Evolutionary conservation across 2,797 vertebrate genomes (phyloP).

Genomic region (Gobionotothen gibberifrons): DNA sequence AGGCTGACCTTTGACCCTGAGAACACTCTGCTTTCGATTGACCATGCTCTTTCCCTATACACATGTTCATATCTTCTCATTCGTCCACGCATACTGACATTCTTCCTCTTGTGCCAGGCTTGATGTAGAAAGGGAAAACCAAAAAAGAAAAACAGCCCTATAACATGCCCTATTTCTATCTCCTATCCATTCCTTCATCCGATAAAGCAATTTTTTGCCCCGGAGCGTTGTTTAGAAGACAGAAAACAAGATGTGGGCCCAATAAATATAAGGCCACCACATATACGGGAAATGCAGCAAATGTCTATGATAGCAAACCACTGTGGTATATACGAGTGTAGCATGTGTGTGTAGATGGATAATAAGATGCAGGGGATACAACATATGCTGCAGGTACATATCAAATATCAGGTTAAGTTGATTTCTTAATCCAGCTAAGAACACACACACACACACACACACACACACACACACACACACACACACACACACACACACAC

Average conservation of each 20-base stretch:
- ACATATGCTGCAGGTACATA: conserved; percentile 6
- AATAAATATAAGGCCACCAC: conserved; percentile 64
- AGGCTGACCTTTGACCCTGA: conserved; percentile 88
- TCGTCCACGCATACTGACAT: conserved; percentile 37
- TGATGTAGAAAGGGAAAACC: conserved; percentile 68
- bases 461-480: conserved; percentile 8
- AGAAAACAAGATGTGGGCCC: conserved; percentile 76
- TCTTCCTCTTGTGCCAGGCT: conserved; percentile 43
- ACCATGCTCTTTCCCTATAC: conserved; percentile 57
- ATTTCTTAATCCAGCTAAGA: conserved; percentile 11
- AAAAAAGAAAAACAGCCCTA: conserved; percentile 38
- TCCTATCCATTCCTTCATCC: conserved; percentile 24
- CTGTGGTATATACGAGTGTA: too few species aligned
- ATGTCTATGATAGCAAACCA: conserved; percentile 5
- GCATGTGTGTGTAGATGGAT: conserved; percentile 7
- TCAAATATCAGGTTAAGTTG: conserved; percentile 26
- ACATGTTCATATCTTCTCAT: conserved; percentile 35
- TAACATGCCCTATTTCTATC: conserved; percentile 12
- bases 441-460: conserved; percentile 17
- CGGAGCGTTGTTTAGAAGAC: conserved; percentile 47
- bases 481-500: conserved; percentile 1
- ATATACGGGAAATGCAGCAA: conserved; percentile 29
- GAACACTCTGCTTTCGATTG: conserved; percentile 82
- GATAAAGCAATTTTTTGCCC: conserved; percentile 28
- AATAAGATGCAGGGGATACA: conserved; percentile 18